Conservation (phyloP, 2,797 vertebrate genomes). For the Psittacula derbiana region DNA sequence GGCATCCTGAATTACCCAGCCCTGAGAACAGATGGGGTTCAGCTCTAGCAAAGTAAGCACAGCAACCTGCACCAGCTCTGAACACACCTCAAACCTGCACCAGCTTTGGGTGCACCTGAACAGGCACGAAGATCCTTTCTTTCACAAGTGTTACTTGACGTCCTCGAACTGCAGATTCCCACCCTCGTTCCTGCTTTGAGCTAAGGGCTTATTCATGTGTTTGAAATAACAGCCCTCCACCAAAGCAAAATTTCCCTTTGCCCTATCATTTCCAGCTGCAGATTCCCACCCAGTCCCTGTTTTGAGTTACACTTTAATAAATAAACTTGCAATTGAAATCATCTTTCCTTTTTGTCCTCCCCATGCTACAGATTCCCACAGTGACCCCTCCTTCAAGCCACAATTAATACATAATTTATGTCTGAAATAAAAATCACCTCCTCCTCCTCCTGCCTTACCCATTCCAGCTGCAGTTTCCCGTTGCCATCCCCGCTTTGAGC, state of each 20-base stretch:
- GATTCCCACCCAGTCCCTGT: constrained; percentile 58
- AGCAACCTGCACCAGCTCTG: neutral
- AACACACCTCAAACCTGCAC: neutral
- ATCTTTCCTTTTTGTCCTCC: constrained; percentile 59
- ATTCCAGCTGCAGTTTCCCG: constrained; percentile 55
- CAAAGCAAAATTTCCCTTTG: constrained; percentile 40
- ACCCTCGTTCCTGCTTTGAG: constrained; percentile 8
- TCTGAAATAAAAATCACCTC: constrained; percentile 65
- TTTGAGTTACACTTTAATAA: constrained; percentile 73
- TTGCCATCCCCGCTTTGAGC: neutral
- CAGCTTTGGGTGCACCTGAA: neutral
- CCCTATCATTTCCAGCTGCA: constrained; percentile 67
- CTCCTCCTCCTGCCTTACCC: constrained; percentile 49
- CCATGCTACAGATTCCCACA: constrained; percentile 44
- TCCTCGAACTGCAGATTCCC: neutral
- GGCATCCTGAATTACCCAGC: neutral
- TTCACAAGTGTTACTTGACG: neutral
- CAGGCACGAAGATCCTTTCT: neutral
- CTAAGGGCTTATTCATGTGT: neutral
- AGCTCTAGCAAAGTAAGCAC: neutral
- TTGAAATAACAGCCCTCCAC: constrained; percentile 5
- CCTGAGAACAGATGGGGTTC: neutral
- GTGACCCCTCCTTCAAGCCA: constrained; percentile 58
- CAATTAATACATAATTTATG: constrained; percentile 72
- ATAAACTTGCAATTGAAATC: constrained; percentile 69